phyloP scores from a whole-genome alignment of 2,797 vertebrate species.

The Garrulus glandarius region DNA sequence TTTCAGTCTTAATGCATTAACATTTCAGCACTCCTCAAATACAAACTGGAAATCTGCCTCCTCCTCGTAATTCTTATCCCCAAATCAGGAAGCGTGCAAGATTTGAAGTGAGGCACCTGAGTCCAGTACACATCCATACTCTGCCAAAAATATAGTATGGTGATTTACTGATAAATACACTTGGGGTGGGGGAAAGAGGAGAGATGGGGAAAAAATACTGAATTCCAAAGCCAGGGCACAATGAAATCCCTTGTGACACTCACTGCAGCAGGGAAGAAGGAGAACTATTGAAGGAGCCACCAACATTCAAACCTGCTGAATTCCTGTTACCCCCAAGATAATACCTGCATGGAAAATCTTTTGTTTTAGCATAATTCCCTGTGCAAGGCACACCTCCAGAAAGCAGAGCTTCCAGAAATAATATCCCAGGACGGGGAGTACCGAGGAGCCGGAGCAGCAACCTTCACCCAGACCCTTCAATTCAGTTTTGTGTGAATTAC shows the following conservation, averaged over 20 bases:
- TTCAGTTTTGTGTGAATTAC: slow-evolving; percentile 33
- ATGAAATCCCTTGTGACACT: not conserved
- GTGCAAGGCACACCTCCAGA: not conserved
- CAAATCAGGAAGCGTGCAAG: not conserved
- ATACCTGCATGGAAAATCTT: not conserved
- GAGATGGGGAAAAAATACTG: not conserved
- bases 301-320: not conserved
- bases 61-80: not conserved
- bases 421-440: not conserved
- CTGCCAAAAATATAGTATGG: not conserved
- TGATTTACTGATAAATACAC: not conserved
- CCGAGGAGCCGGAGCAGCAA: not conserved
- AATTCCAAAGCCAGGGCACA: not conserved
- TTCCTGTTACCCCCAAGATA: not conserved
- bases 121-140: not conserved
- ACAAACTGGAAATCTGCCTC: not conserved
- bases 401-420: slow-evolving; percentile 31
- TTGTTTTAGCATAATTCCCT: not conserved
- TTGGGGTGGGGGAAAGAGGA: accelerated
- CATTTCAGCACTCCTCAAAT: slow-evolving; percentile 26
- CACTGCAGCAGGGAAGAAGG: not conserved
- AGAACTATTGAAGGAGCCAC: not conserved
- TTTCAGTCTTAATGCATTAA: slow-evolving; percentile 43
- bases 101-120: not conserved
- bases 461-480: slow-evolving; percentile 20